phyloP scores from a whole-genome alignment of 2,113 vertebrate genomes.

The Tonatia bakeri region DNA sequence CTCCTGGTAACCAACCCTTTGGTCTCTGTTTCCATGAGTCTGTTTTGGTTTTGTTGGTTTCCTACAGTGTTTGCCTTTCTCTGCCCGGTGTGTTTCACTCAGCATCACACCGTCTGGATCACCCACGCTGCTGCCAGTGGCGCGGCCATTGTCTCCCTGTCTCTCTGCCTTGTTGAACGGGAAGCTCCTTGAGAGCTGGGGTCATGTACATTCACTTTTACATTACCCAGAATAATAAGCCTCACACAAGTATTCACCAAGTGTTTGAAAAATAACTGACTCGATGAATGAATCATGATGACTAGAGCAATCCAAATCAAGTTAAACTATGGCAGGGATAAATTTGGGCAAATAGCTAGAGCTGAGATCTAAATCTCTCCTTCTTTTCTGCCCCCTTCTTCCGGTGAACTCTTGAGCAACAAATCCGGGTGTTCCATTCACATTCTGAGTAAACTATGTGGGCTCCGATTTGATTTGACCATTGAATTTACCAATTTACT shows the following conservation, averaged over 20 bases:
- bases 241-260: neutral
- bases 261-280: neutral
- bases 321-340: neutral
- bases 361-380: neutral
- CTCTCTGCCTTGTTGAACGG: neutral
- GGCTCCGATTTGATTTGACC: neutral
- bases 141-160: neutral
- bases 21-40: neutral
- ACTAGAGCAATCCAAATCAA: neutral
- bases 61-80: neutral
- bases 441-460: neutral
- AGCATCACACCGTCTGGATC: neutral
- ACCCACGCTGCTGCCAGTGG: neutral
- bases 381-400: neutral
- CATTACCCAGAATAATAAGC: neutral
- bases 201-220: neutral
- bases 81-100: neutral
- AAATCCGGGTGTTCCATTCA: neutral
- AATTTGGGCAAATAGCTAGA: neutral
- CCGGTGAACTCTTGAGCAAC: neutral
- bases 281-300: neutral
- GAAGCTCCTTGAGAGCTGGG: neutral
- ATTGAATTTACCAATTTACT: neutral
- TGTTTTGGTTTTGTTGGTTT: neutral
- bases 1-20: neutral